phyloP scores from a whole-genome alignment of 2,888 invertebrate species.

The Bhutanitis thaidina region DNA sequence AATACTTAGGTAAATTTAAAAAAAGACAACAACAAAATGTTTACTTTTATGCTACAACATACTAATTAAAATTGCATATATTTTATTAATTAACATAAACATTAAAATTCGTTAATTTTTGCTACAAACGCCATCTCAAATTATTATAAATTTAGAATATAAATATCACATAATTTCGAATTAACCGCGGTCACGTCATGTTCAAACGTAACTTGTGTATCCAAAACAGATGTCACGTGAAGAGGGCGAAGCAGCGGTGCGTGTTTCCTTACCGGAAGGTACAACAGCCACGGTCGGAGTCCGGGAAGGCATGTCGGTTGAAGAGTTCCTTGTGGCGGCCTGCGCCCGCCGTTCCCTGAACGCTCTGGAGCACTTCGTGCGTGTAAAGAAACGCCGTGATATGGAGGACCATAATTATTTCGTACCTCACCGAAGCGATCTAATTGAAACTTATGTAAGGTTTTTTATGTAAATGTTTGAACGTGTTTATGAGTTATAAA shows the following conservation, averaged over 20 bases:
- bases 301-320: constrained; percentile 95
- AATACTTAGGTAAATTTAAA: too few species aligned
- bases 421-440: constrained; percentile 96
- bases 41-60: too few species aligned
- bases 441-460: constrained; percentile 97
- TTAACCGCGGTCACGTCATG: too few species aligned
- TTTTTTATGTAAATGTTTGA: not conserved
- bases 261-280: constrained; percentile 93
- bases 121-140: too few species aligned
- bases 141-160: too few species aligned
- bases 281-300: constrained; percentile 91
- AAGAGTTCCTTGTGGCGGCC: constrained; percentile 95
- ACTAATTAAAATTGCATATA: too few species aligned
- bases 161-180: too few species aligned
- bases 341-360: constrained; percentile 95
- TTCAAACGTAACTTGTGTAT: constrained; percentile 1
- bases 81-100: too few species aligned
- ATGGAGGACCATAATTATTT: constrained; percentile 98
- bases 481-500: too few species aligned
- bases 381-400: constrained; percentile 95
- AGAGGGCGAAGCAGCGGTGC: constrained; percentile 92
- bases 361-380: constrained; percentile 96
- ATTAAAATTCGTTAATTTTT: too few species aligned
- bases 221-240: constrained; percentile 88
- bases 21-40: too few species aligned